Evolutionary conservation across 2,797 vertebrate species (phyloP), one percentile per base, ranked within the genome.

Genomic region (Poecilia gillii): DNA sequence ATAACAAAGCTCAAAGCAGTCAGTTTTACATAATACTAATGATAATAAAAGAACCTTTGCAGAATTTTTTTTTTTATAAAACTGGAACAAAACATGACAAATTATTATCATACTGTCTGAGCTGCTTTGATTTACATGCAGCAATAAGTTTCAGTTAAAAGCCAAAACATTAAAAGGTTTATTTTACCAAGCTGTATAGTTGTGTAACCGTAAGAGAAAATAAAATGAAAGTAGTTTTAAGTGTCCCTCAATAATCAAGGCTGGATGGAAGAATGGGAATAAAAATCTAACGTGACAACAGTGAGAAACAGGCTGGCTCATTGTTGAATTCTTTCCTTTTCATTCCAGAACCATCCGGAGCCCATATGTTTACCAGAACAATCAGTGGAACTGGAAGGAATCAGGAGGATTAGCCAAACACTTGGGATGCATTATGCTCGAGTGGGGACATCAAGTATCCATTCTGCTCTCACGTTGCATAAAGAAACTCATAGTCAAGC

Each of bases 371-470:
- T 84, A 76, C 73, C 86, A 78, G 81, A 39, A 75, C 72, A 72
- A 16, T 68, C 36, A 41, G 20, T 43, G 23, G 70, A 62, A 83
- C 71, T 87, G 62, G 87, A 77, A 33, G 57, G 16, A 7, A 62
- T 62, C 85, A 82, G 59, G 51, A 76, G 51, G 70, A 87, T 76
- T 78, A 77, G 4, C 64, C 51, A 68, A 76, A 78, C 70, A 80
- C n/a, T 74, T 14, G 13, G 16, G 39, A 77, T 88, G 71, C 75
- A 89, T 90, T 81, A 88, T 81, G 45, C 76, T 86, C 78, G 59
- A 85, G 59, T 28, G 23, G 41, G 74, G 57, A 74, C 59, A 77
- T 46, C 4, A 25, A 75, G 16, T 73, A 49, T 72, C 46, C 57
- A 74, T 72, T 71, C 39, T 74, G 43, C 33, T 23, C 23, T 70